Base-by-base conservation (phyloP, 2,888 invertebrate genomes). In the Lasius platythorax region DNA sequence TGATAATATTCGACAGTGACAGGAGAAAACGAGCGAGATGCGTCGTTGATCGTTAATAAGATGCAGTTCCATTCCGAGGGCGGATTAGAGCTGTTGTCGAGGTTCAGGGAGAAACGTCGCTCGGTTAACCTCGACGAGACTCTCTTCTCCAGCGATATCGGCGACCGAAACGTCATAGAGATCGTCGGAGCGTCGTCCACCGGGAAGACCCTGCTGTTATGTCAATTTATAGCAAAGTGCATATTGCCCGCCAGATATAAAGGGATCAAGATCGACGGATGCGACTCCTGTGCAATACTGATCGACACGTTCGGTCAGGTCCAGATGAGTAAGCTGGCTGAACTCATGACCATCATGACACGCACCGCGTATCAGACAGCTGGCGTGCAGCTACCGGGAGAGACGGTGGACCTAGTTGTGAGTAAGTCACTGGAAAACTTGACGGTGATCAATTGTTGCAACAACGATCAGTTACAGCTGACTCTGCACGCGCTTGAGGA, bases 81-180 rank as follows among this genome's bases (percentile, higher is more conserved):
- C 23, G 97, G 96, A 58, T 91, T 96, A n/a, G 96, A 96, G 92
- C 93, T 96, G 79, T 91, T 96, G 30, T 95, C 96, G 64, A 95
- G 97, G 91, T 90, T 96, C 50, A 95, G 93, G 28, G 95, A 94
- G 85, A 95, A 95, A 87, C 94, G 95, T 0, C 94, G 93, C 23
- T 89, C 96, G 15, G 89, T 92, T 86, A 94, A 95, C 40, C 95
- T 96, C 89, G 96, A 96, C 68, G 94, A 95, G 18, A 87, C 86
- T 53, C 90, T 97, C 82, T 96, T 97, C 90, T 87, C 90, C 3
- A 92, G 93, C 23, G 95, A 95, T 11, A 95, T 95, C 2, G 85
- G 89, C 73, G 87, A 91, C 8, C 95, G 93, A 37, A 95, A 96
- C 75, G 91, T 95, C 0, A 92, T 96, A 66, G 96, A 96, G 94